phyloP scores from a whole-genome alignment of 2,797 vertebrate genomes.

The Sphenodon punctatus region DNA sequence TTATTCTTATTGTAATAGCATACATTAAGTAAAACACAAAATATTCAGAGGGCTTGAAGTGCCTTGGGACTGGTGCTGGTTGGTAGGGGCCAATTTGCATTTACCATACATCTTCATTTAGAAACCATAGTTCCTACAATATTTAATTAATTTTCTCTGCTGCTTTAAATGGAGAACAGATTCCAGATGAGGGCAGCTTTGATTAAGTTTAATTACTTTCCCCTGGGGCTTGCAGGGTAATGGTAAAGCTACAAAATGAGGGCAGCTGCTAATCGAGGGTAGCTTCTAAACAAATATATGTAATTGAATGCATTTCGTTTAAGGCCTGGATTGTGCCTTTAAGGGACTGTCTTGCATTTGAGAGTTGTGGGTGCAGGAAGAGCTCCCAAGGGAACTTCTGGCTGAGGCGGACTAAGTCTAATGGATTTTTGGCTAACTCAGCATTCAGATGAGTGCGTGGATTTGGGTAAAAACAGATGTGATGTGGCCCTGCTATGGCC shows the following conservation, averaged over 20 bases:
- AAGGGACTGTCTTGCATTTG: neutral
- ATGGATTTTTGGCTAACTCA: neutral
- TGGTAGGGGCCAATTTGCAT: neutral
- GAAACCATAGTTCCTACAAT: neutral
- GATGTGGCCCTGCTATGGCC: too few relatives aligned
- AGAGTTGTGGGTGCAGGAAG: neutral
- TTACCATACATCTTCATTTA: neutral
- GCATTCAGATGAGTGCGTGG: neutral
- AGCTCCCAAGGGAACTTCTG: neutral
- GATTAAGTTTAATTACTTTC: slow-evolving; percentile 74
- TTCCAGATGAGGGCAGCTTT: slow-evolving; percentile 68
- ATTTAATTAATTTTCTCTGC: slow-evolving; percentile 37
- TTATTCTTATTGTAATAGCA: neutral
- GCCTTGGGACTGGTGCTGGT: neutral
- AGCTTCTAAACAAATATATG: slow-evolving; percentile 59
- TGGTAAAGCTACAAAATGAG: slow-evolving; percentile 4
- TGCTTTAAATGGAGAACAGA: slow-evolving; percentile 65
- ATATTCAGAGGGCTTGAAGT: neutral
- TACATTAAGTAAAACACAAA: neutral
- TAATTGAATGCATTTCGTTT: neutral
- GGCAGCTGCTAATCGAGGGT: slow-evolving; percentile 45
- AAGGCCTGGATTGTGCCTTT: neutral
- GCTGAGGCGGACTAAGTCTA: neutral
- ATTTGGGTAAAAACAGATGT: too few relatives aligned
- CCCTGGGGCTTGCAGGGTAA: slow-evolving; percentile 54